Evolutionary conservation across 2,797 vertebrate species (phyloP), one percentile per base, ranked within the genome.

Genomic region (Typhlichthys eigenmanni): DNA sequence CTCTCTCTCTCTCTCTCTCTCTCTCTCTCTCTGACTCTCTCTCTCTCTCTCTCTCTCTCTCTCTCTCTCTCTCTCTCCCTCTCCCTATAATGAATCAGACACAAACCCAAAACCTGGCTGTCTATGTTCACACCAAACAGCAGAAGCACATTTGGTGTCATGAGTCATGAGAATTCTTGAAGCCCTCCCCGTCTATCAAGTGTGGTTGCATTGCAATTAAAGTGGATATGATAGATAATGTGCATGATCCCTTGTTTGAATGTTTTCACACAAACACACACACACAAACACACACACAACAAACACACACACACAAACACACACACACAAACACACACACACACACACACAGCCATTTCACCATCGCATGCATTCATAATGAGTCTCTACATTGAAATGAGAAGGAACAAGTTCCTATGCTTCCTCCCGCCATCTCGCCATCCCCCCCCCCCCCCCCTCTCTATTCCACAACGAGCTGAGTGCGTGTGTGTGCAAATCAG

Each of bases 321-420:
- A 52, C 53, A 53, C 43, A 24, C 5, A 63, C 29, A 55, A 47
- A 60, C 59, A 47, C 66, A 60, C 69, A 70, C 62, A 52, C 32
- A 51, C 10, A 13, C 48, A 12, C 17, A 46, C 51, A 53, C 8
- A 56, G 38, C 55, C 68, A 47, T 57, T 49, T 13, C 55, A 38
- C 66, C 43, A 53, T 64, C 61, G 62, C 75, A 88, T 86, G 73
- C 89, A 90, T 85, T 85, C 82, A 62, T 84, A 75, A 85, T 82
- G 75, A 80, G 66, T 43, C 48, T 73, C 70, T 54, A 68, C 29
- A 29, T 56, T 81, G 72, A 71, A 80, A 86, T 85, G 77, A 87
- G 78, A 76, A 56, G 29, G 64, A 72, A 70, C 34, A 74, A 63
- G 66, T 84, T 78, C 72, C 78, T 78, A 66, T 71, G 74, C 70